Evolutionary conservation across 2,797 vertebrate species (phyloP).

Genomic region (Acanthurus lineatus): DNA sequence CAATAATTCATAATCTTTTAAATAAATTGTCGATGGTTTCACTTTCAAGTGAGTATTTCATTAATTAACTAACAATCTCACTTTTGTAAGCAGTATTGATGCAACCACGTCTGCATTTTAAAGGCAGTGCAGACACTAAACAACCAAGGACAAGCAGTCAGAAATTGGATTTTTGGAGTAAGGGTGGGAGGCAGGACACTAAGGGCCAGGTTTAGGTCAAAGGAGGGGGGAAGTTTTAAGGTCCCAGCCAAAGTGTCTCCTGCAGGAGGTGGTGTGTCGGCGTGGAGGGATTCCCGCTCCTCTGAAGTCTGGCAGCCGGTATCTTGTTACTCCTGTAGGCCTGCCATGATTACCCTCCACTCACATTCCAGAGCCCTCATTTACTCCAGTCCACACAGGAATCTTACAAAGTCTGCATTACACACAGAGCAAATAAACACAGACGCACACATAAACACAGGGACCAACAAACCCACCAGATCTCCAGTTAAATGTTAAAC

Average conservation of each 20-base stretch:
- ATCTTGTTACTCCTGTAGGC: constrained; percentile 81
- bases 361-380: constrained; percentile 83
- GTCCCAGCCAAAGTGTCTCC: constrained; percentile 78
- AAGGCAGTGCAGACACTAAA: neutral
- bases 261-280: constrained; percentile 65
- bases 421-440: constrained; percentile 44
- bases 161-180: constrained; percentile 11
- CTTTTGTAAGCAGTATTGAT: neutral
- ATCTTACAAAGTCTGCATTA: constrained; percentile 76
- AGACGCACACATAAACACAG: constrained; percentile 39
- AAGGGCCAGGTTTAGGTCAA: constrained; percentile 49
- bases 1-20: neutral
- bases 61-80: neutral
- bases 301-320: constrained; percentile 79
- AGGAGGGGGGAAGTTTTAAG: constrained; percentile 21
- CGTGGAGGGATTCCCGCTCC: constrained; percentile 74
- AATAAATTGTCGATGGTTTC: neutral
- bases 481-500: constrained; percentile 40
- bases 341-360: constrained; percentile 80
- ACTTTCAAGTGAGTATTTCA: neutral
- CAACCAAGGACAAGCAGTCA: constrained; percentile 9
- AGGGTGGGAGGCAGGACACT: constrained; percentile 23
- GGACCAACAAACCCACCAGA: constrained; percentile 35
- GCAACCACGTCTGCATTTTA: neutral
- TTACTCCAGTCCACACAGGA: constrained; percentile 83